Base-by-base conservation (phyloP, 1,140 invertebrate genomes). In the Colletes latitarsis region DNA sequence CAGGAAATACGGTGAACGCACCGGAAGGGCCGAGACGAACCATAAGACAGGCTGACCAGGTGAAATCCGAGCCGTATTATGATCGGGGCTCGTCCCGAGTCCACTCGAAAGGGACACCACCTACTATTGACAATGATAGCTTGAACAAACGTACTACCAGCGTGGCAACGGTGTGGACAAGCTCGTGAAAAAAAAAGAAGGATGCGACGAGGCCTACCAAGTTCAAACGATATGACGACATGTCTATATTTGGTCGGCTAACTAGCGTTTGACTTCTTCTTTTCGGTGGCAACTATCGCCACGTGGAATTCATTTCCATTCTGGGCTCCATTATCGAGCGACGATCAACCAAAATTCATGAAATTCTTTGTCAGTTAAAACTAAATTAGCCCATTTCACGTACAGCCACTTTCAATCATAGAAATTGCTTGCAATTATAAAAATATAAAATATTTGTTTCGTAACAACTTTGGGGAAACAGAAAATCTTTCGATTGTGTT, bases 1-100 rank as follows among this genome's bases (percentile, higher is more conserved):
- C 83, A 81, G 86, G 86, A 88, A 88, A 84, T 79, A 82, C 82
- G 87, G 78, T 77, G 81, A 79, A 79, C 67, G 81, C 81, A 75
- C 67, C 66, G 77, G 73, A 72, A 83, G 55, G 60, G 17, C 60
- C n/a, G 43, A 58, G 75, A 70, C 55, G 10, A 58, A 41, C 46
- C 17, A 75, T 67, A 73, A 78, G 73, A 84, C 68, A 30, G 60
- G 39, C 17, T 30, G 73, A 67, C 78, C 66, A 79, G 81, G 83
- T 79, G 86, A 88, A 88, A 88, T 83, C 76, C 52, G 85, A 86
- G 60, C 63, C 73, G 72, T 82, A 82, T 85, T 81, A 83, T 83
- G 85, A 86, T 86, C 81, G 76, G 57, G 58, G 39, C 71, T 75
- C 74, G 41, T 71, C 70, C 70, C 19, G 41, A 43, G 21, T 58